A percentile compares a stretch with the other conserved stretches of the same genome.
Evolutionary conservation across 2,113 vertebrate genomes (phyloP).

Genomic region (Corapipo altera): DNA sequence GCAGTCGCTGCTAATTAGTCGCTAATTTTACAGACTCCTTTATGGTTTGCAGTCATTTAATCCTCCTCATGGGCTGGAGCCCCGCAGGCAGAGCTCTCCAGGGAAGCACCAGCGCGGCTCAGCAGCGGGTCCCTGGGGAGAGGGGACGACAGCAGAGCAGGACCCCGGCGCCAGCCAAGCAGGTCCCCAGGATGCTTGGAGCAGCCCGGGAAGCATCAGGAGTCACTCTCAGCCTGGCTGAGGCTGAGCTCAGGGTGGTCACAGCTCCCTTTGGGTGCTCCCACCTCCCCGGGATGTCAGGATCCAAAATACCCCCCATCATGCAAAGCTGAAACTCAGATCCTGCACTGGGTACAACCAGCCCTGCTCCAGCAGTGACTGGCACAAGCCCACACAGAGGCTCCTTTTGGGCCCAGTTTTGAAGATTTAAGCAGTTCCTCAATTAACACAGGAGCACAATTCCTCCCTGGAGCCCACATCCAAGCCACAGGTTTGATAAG

Average conservation of each 20-base stretch:
- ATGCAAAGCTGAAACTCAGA: not conserved
- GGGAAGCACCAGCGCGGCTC: not conserved
- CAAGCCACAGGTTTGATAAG: not conserved
- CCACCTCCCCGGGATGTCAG: fast-evolving
- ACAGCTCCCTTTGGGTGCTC: not conserved
- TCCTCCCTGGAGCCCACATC: not conserved
- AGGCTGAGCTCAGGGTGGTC: fast-evolving
- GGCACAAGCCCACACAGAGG: fast-evolving
- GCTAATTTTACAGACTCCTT: constrained; percentile 33
- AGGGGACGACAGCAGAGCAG: fast-evolving
- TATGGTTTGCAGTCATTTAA: not conserved
- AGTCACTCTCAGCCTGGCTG: fast-evolving
- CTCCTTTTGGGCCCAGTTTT: fast-evolving
- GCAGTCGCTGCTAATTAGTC: not conserved
- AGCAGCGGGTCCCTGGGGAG: not conserved
- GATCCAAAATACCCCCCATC: not conserved
- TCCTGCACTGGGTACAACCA: fast-evolving
- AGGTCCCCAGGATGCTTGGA: not conserved
- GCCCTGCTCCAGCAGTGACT: not conserved
- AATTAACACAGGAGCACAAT: fast-evolving
- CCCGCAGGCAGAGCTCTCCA: not conserved
- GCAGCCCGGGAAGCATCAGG: fast-evolving
- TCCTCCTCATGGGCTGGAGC: not conserved
- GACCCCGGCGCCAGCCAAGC: not conserved
- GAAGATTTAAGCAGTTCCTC: not conserved